Evolutionary conservation across 2,797 vertebrate genomes (phyloP).

Genomic region (Lutjanus campechanus): DNA sequence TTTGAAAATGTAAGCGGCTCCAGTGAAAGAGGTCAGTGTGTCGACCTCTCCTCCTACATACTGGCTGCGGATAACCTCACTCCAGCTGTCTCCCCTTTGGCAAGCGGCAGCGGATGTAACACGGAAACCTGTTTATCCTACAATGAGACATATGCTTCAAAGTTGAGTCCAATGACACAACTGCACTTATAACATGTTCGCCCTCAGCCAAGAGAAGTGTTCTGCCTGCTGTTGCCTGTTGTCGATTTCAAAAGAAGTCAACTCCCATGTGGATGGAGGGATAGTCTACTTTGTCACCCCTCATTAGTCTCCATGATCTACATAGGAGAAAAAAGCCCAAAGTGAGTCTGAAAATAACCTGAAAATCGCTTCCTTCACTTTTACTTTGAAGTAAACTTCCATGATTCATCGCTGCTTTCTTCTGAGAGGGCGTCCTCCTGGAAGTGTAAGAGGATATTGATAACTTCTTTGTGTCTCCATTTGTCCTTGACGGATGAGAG

Average conservation of each 20-base stretch:
- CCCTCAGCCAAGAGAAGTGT: not conserved
- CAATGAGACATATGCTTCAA: not conserved
- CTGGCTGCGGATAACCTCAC: not conserved
- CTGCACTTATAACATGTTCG: slow-evolving; percentile 2
- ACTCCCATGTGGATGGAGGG: not conserved
- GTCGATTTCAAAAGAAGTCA: slow-evolving; percentile 22
- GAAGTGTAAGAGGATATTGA: slow-evolving; percentile 33
- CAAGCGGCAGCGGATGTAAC: slow-evolving; percentile 6
- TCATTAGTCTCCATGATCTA: not conserved
- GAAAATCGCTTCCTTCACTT: not conserved
- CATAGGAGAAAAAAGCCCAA: not conserved
- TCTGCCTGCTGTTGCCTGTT: slow-evolving; percentile 28
- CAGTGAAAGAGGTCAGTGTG: not conserved
- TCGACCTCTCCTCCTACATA: not conserved
- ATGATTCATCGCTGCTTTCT: not conserved
- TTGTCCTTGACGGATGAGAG: slow-evolving; percentile 39
- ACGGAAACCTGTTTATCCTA: slow-evolving; percentile 11
- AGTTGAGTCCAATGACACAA: slow-evolving; percentile 12
- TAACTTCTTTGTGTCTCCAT: slow-evolving; percentile 37
- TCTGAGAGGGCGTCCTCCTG: slow-evolving; percentile 12
- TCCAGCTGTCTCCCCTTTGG: slow-evolving; percentile 12
- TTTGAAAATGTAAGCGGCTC: not conserved
- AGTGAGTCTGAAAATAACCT: slow-evolving; percentile 7
- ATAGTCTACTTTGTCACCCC: slow-evolving; percentile 4
- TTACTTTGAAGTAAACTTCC: not conserved